These are phyloP conservation scores for Chondrosia reniformis DNA, from an alignment of 37 sponge, comb jelly and placozoan genomes.

Conservation along the genomic window DNA sequence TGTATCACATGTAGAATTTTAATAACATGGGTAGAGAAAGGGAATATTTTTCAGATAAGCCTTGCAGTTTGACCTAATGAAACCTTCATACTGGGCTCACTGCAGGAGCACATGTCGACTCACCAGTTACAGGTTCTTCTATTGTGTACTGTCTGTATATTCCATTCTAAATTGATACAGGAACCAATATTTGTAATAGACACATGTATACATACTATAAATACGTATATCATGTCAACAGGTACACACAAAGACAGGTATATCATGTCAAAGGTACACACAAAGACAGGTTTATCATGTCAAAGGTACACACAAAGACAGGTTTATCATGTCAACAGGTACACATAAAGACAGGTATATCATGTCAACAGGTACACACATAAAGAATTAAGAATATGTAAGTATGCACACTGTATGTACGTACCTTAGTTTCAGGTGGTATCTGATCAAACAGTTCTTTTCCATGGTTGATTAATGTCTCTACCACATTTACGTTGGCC, in stretches of 20 bases:
- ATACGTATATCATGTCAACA: not conserved
- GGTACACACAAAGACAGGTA: not conserved
- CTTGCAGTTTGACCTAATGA: too few species aligned
- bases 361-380: too few species aligned
- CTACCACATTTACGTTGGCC: conserved; percentile 25
- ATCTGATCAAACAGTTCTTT: conserved; percentile 16
- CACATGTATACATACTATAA: not conserved
- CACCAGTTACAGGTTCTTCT: not conserved
- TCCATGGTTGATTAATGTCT: conserved; percentile 32
- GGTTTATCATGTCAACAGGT: not conserved
- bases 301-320: not conserved
- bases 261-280: not conserved
- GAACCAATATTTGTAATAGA: not conserved
- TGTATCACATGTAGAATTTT: too few species aligned
- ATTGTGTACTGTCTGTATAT: not conserved
- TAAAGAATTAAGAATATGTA: too few species aligned
- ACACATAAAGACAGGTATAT: not conserved
- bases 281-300: not conserved
- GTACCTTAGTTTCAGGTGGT: not conserved
- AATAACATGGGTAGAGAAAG: too few species aligned
- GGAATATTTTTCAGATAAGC: too few species aligned
- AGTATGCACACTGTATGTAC: too few species aligned
- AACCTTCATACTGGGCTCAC: too few species aligned
- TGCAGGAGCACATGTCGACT: too few species aligned
- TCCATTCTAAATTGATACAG: not conserved